Base-by-base conservation (phyloP, 2,888 invertebrate species). In the Lasioglossum zephyrum region DNA sequence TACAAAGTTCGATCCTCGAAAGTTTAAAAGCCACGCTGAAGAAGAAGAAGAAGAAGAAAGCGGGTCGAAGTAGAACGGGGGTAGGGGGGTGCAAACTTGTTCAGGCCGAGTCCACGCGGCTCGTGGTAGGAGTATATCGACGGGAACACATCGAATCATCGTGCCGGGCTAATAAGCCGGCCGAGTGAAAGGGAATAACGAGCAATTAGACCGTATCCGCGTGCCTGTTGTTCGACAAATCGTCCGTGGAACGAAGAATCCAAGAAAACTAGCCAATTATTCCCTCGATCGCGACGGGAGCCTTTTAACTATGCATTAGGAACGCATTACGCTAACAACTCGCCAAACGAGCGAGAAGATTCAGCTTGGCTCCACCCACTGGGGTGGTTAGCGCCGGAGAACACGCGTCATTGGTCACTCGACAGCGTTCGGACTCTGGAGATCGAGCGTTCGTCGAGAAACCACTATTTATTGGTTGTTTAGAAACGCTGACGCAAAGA, bases 1-100 rank as follows among this genome's bases (percentile, higher is more conserved):
- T 41, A 69, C 77, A 73, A 85, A 85, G 78, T 85, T 76, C 22
- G 73, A 76, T 73, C 73, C 79, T 85, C 49, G 60, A 85, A 80
- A 86, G 81, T 81, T 81, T 36, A 31, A 72, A 83, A 83, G 78
- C 41, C 63, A 72, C 72, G 57, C 11, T 31, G 63, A 60, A 44
- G 76, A 77, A 70, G 69, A 77, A 75, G 74, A 13, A 16, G 57
- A 39, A 69, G n/a, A n/a, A 39, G 49, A 57, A 18, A 69, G n/a
- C 66, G 31, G 41, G 16, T 63, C n/a, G 39, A 26, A 77, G 73
- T 73, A 26, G 70, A 36, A 18, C 31, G 36, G 1, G 66, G 66
- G 66, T 31, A 18, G 31, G 16, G 16, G 66, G 66, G 18, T 16
- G 66, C 18, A 36, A 66, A 66, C 26, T 60, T 60, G 60, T n/a